Base-by-base conservation (phyloP, 2,888 invertebrate genomes). In the Eupithecia pulchellata region DNA sequence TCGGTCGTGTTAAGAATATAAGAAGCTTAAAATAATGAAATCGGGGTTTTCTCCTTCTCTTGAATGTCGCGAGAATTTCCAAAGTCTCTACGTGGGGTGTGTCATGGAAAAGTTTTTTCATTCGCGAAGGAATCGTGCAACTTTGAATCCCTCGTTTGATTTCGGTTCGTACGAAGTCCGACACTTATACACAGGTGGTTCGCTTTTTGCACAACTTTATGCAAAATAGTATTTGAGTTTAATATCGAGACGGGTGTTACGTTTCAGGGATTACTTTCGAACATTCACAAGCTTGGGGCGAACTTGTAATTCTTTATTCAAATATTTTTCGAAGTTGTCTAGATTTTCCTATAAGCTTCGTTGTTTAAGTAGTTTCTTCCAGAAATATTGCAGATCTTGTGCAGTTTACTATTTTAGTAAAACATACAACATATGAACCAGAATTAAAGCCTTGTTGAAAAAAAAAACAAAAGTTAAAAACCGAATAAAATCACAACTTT, bases 11-110 rank as follows among this genome's bases (percentile, higher is more conserved):
- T 89, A 89, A 88, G 88, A 89, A 89, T 89, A 87, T 89, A 89
- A 89, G 89, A 85, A 84, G 89, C 89, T 91, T 90, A 90, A 86
- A 89, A 89, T 88, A 89, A 89, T 86, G 85, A 82, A 86, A 89
- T 86, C 85, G 82, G 84, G 81, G 78, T 83, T 86, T 61, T 68
- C 68, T 67, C 73, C 68, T 67, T 72, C 68, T 68, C 64, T 71
- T 67, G 77, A 81, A 77, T 81, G 81, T 81, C 81, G 81, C 77
- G 81, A 76, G 79, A 84, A 84, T 83, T 82, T 81, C 77, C 78
- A 70, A 76, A 78, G 77, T 72, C 69, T 65, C 58, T 29, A 47
- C 62, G 64, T 74, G 73, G 77, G 74, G 80, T 76, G 78, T 80
- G 79, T 81, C 77, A 75, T 55, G 64, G 69, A 61, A 78, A 89